Conservation (phyloP, 1,140 invertebrate species). For the Drosophila funebris region DNA sequence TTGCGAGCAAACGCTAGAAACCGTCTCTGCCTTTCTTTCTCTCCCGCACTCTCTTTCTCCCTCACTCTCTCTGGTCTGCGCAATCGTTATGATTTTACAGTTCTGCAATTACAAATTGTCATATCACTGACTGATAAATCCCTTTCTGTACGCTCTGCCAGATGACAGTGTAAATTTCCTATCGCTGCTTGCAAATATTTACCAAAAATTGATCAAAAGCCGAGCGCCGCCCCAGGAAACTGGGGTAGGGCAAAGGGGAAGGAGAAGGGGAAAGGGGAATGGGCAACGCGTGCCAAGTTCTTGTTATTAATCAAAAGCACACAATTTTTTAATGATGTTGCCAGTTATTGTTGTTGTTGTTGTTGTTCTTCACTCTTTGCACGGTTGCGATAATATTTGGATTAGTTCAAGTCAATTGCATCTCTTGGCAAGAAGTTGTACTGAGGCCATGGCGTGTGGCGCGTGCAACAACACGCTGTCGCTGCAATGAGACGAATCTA, state of each 20-base stretch:
- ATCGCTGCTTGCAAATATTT: slow-evolving; percentile 68
- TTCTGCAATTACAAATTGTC: slow-evolving; percentile 54
- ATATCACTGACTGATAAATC: slow-evolving; percentile 52
- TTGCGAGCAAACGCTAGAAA: slow-evolving; percentile 57
- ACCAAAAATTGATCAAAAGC: slow-evolving; percentile 66
- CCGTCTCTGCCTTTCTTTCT: slow-evolving; percentile 9
- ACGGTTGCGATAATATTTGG: slow-evolving; percentile 77
- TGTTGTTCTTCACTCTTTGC: slow-evolving; percentile 62
- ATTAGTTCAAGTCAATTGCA: slow-evolving; percentile 82
- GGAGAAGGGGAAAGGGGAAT: not conserved
- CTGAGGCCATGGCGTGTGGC: slow-evolving; percentile 22
- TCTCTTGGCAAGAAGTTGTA: slow-evolving; percentile 43
- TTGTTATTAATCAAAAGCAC: slow-evolving; percentile 77
- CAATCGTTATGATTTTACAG: slow-evolving; percentile 21
- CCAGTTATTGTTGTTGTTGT: slow-evolving; percentile 32
- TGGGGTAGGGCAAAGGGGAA: not conserved
- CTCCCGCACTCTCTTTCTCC: slow-evolving; percentile 1
- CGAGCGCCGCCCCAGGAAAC: slow-evolving; percentile 32
- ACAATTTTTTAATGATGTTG: slow-evolving; percentile 79
- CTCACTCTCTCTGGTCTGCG: not conserved
- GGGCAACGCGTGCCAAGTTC: slow-evolving; percentile 47
- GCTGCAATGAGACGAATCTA: slow-evolving; percentile 73
- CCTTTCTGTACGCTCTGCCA: slow-evolving; percentile 21
- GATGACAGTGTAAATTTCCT: slow-evolving; percentile 50
- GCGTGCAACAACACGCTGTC: slow-evolving; percentile 41